Evolutionary conservation across 2,888 invertebrate genomes (phyloP), one percentile per base, ranked within the genome.

Genomic region (Zaprionus bogoriensis): DNA sequence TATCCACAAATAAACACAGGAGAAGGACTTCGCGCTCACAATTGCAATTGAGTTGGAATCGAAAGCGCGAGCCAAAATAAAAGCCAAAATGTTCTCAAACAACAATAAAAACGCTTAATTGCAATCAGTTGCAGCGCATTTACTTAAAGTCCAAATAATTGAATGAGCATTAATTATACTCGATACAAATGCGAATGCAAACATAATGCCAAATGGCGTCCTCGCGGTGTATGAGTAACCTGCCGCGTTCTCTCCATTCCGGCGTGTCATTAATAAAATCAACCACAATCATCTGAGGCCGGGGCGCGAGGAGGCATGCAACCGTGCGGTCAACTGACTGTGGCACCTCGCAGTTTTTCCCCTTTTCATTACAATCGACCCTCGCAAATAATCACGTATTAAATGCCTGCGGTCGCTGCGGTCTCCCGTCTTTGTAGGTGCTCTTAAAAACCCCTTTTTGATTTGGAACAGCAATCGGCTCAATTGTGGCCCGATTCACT

Each of bases 361-460:
- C 39, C 30, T 9, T 44, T 23, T 44, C n/a, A n/a, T 25, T 44
- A 25, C 20, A 44, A 22, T 44, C 28, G 42, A 50, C 46, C 53
- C 48, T 65, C 50, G 59, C 64, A 60, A 77, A 85, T 81, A 74
- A 74, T 46, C 83, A 78, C 79, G 67, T 61, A 78, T 82, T 63
- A 85, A 85, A 85, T 67, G 79, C 64, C 74, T 85, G 79, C 54
- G 79, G 79, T 78, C 39, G 9, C 17, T 85, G 87, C 58, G 80
- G 80, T 78, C 50, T 44, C 52, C 46, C 63, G 63, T 63, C 77
- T 76, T 66, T 79, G 76, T 50, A 20, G n/a, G n/a, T 7, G 2
- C 38, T 38, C 3, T 19, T 9, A 2, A 19, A 19, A 28, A 22
- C 28, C 25, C 22, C 20, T 9, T 44, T 59, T 54, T 63, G 10